Evolutionary conservation across 2,888 invertebrate species (phyloP).

Genomic region (Elysia crispata): DNA sequence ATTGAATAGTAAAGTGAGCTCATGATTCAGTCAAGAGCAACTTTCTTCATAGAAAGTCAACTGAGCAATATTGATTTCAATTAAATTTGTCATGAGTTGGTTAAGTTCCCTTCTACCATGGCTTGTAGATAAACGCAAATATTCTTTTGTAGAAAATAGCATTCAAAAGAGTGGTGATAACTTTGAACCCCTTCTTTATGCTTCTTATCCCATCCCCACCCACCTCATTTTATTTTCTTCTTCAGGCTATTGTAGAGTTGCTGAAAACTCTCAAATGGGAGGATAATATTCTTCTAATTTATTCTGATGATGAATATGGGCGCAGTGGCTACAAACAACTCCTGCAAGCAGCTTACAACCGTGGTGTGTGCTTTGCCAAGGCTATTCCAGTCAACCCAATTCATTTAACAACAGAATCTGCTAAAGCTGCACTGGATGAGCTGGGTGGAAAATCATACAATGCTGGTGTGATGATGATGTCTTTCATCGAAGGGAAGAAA

Average conservation of each 20-base stretch:
- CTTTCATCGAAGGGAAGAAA: conserved; percentile 45
- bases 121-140: no score
- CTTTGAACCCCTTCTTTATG: no score
- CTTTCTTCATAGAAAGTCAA: no score
- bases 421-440: conserved; percentile 43
- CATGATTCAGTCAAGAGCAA: no score
- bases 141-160: no score
- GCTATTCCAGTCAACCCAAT: conserved; percentile 52
- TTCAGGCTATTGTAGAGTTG: conserved; percentile 69
- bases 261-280: conserved; percentile 76
- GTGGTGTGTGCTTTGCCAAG: conserved; percentile 63
- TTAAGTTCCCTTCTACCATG: no score
- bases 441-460: conserved; percentile 54
- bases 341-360: conserved; percentile 54
- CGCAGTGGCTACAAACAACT: conserved; percentile 57
- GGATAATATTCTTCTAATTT: conserved; percentile 72
- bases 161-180: no score
- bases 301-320: conserved; percentile 67
- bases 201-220: no score
- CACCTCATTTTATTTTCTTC: conserved; percentile 21
- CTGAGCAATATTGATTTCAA: no score
- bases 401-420: conserved; percentile 43
- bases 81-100: no score
- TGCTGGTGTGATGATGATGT: conserved; percentile 60
- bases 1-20: no score